Evolutionary conservation across 1,140 invertebrate genomes (phyloP), one percentile per base, ranked within the genome.

Genomic region (Ceratina australensis): DNA sequence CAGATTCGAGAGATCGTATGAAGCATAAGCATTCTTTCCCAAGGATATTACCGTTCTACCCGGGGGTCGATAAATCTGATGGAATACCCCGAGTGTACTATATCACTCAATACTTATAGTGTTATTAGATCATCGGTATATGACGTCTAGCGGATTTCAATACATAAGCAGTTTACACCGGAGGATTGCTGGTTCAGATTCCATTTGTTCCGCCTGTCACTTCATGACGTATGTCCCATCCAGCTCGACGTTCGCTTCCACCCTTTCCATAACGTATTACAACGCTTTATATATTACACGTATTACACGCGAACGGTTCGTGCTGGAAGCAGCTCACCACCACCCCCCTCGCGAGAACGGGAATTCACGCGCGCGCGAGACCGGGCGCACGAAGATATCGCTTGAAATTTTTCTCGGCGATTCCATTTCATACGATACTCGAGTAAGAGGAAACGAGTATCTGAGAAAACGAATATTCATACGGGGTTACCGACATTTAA

Each of bases 121-220:
- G 85, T 88, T 88, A 89, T 91, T 90, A 90, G 87, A 90, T 90
- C 81, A 86, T 87, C 84, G 84, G 82, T 84, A 79, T 81, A 80
- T 86, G 85, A 90, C 86, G 86, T 79, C 79, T 79, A 82, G 16
- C 75, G 49, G 50, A 74, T 85, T 79, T 82, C 87, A 87, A 90
- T 90, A 89, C 87, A 90, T 90, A 92, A 92, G 90, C 91, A 91
- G 90, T 90, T 91, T 90, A 90, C 88, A 89, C 87, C 84, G 79
- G 86, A 90, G 90, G 87, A 91, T 90, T 91, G 91, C 91, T 92
- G 88, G 89, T 92, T 91, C 91, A 92, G 90, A 92, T 92, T 92
- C 91, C 90, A 92, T 92, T 92, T 92, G 91, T 92, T 92, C 91
- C 91, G 90, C 88, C 87, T 92, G 91, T 92, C 91, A 89, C 79